phyloP scores from a whole-genome alignment of 2,113 vertebrate species.

The Tor tambroides region DNA sequence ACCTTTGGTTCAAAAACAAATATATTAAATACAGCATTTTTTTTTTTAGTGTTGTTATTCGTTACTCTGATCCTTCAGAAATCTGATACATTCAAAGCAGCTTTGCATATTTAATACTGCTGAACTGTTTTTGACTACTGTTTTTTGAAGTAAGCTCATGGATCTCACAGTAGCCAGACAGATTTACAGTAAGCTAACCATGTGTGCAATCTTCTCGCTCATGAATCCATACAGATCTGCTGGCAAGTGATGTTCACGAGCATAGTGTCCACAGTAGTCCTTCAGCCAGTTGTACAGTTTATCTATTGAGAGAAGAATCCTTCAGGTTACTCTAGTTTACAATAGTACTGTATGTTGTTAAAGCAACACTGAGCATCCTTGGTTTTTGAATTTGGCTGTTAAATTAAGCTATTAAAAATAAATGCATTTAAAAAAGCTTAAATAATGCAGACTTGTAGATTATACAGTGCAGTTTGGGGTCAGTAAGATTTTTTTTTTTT shows the following conservation, averaged over 20 bases:
- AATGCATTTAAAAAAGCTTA: too few relatives aligned
- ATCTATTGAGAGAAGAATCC: constrained; percentile 47
- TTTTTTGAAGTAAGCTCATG: not conserved
- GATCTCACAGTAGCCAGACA: not conserved
- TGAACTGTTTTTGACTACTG: not conserved
- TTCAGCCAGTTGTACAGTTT: constrained; percentile 57
- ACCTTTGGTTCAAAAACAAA: not conserved
- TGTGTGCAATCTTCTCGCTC: not conserved
- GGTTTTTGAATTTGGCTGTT: too few relatives aligned
- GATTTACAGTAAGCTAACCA: constrained; percentile 29
- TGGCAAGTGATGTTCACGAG: fast-evolving
- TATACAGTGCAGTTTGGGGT: too few relatives aligned
- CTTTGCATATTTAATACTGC: not conserved
- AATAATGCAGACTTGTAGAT: too few relatives aligned
- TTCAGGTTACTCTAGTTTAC: not conserved
- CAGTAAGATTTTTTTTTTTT: too few relatives aligned
- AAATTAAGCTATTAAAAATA: too few relatives aligned
- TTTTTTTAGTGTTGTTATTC: not conserved
- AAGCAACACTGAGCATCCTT: too few relatives aligned
- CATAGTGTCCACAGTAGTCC: constrained; percentile 49
- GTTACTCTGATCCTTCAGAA: not conserved
- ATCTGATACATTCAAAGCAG: not conserved
- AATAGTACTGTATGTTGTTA: too few relatives aligned
- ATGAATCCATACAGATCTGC: constrained; percentile 67
- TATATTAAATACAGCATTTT: not conserved